phyloP scores from a whole-genome alignment of 2,113 vertebrate genomes.

The Sprattus sprattus region DNA sequence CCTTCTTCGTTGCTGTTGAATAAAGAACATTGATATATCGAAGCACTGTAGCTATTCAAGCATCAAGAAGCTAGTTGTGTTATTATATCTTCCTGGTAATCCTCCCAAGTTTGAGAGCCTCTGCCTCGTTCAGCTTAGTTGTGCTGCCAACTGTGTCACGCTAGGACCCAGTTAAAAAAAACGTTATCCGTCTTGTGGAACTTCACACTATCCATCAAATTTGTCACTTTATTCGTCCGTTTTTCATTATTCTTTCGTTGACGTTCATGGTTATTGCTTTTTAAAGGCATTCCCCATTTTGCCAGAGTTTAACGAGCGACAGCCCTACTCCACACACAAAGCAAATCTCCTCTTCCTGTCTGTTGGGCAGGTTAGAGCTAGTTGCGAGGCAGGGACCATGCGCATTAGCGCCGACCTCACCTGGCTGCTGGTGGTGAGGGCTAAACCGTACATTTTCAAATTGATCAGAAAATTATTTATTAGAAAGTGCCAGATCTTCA shows the following conservation, averaged over 20 bases:
- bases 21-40: neutral
- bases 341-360: conserved; percentile 61
- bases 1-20: neutral
- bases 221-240: neutral
- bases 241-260: neutral
- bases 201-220: neutral
- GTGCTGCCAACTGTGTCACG: neutral
- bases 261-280: neutral
- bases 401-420: conserved; percentile 50
- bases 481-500: too few species aligned
- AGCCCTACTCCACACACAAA: conserved; percentile 3
- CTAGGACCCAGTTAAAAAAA: neutral
- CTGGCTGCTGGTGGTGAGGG: conserved; percentile 54
- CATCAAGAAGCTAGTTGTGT: neutral
- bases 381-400: conserved; percentile 44
- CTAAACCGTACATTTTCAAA: neutral
- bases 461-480: too few species aligned
- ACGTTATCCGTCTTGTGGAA: neutral
- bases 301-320: neutral
- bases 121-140: conserved; percentile 5
- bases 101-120: conserved; percentile 15
- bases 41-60: neutral
- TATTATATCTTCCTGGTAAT: conserved; percentile 2
- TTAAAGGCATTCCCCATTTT: neutral
- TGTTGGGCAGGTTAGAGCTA: conserved; percentile 49